phyloP scores from a whole-genome alignment of 2,797 vertebrate genomes.

The Stomatorhinus walkeri region DNA sequence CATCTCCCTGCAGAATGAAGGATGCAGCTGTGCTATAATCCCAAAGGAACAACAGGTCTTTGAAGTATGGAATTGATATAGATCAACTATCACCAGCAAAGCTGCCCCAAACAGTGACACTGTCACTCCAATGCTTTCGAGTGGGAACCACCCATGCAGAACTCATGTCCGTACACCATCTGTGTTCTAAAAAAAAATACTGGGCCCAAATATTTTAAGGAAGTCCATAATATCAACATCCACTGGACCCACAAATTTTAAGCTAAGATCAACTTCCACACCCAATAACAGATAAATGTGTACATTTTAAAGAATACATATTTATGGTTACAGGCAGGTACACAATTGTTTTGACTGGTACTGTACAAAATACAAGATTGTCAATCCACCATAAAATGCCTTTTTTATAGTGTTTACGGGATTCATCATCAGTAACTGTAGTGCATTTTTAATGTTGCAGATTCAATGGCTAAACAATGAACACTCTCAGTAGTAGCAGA shows the following conservation, averaged over 20 bases:
- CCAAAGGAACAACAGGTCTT: background rate
- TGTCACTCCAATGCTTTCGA: background rate
- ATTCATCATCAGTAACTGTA: background rate
- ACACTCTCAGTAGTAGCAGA: background rate
- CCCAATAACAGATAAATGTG: background rate
- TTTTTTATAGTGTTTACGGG: background rate
- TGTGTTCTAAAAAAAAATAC: background rate
- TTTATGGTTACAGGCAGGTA: background rate
- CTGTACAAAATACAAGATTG: background rate
- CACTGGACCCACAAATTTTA: background rate
- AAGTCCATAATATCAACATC: background rate
- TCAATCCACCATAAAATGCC: background rate
- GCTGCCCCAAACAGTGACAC: background rate
- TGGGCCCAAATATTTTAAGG: background rate
- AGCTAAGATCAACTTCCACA: background rate
- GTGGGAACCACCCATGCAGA: background rate
- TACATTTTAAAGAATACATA: background rate
- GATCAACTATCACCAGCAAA: background rate
- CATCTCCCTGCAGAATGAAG: background rate
- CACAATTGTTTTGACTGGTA: background rate
- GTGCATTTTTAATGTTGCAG: background rate
- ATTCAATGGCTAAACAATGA: constrained; percentile 2
- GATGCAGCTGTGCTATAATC: background rate
- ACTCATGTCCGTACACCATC: background rate
- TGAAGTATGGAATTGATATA: background rate